Evolutionary conservation across 2,888 invertebrate species (phyloP), one percentile per base, ranked within the genome.

Genomic region (Philaethria dido): DNA sequence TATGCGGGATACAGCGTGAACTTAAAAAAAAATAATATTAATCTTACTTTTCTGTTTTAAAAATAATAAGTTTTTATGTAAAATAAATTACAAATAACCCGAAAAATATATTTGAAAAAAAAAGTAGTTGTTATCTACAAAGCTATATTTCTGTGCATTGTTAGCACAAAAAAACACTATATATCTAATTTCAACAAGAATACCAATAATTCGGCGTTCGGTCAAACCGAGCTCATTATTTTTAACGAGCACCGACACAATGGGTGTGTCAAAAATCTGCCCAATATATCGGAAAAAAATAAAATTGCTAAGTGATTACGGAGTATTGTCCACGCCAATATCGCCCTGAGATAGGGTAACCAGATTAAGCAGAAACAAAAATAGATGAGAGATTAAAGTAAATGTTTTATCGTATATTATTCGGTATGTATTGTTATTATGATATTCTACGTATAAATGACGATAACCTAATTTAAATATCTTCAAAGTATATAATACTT

Each of bases 161-260:
- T 69, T 67, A 66, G 50, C 60, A 57, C 68, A 52, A 57, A 73
- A n/a, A n/a, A n/a, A n/a, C n/a, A 69, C 72, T 44, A 60, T 67
- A 74, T 74, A 76, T 76, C 74, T 75, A 74, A 73, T 73, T 70
- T 72, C 74, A 73, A 75, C 76, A 62, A 71, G 74, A 77, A 81
- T 66, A 68, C 63, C 64, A 45, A 50, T 66, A 72, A 69, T 68
- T 67, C 47, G 60, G 68, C 55, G 42, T 54, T 54, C 83, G 84
- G 85, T 85, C 83, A 84, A 78, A 81, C 78, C 80, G 80, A 80
- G 80, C 85, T 89, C 90, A 89, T 91, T 91, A 91, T 89, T 89
- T 91, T 88, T 91, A 90, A 91, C 89, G 85, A 90, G 83, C 77
- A 69, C 70, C 75, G 72, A 72, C 75, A 80, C 80, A 76, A 78